A percentile compares a stretch with the other conserved stretches of the same genome.
Conservation (phyloP, 2,113 vertebrate genomes). For the Phaethon lepturus region DNA sequence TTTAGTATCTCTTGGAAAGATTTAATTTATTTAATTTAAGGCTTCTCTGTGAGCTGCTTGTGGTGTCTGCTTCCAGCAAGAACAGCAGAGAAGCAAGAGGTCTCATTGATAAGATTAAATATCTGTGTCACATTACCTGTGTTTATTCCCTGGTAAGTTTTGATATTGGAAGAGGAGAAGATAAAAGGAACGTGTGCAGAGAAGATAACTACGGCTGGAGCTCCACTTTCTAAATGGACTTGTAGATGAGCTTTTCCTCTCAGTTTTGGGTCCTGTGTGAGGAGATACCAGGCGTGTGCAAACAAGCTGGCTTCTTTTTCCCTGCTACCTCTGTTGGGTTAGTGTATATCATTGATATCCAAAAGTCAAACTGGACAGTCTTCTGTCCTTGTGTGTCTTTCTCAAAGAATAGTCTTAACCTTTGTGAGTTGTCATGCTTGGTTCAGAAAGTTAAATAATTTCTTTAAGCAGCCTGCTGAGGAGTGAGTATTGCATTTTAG, state of each 20-base stretch:
- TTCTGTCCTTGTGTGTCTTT: background rate
- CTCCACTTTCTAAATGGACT: background rate
- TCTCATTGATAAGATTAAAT: background rate
- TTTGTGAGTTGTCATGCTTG: rapidly evolving
- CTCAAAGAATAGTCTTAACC: background rate
- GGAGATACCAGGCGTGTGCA: background rate
- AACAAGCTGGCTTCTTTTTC: background rate
- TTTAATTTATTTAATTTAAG: background rate
- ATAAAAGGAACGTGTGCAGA: background rate
- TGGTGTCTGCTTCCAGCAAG: background rate
- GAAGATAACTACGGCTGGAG: background rate
- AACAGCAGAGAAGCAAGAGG: background rate
- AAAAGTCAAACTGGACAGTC: background rate
- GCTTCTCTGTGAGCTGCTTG: background rate
- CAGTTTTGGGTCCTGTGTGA: background rate
- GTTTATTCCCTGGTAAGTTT: background rate
- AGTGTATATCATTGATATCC: background rate
- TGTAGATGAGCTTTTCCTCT: background rate
- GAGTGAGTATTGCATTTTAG: rapidly evolving
- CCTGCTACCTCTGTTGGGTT: too few species aligned
- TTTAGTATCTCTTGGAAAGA: background rate
- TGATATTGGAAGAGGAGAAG: background rate
- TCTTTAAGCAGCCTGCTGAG: background rate
- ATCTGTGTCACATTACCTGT: background rate
- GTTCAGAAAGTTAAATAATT: background rate